Evolutionary conservation across 2,888 invertebrate genomes (phyloP).

Genomic region (Drosophila kambysellisi): DNA sequence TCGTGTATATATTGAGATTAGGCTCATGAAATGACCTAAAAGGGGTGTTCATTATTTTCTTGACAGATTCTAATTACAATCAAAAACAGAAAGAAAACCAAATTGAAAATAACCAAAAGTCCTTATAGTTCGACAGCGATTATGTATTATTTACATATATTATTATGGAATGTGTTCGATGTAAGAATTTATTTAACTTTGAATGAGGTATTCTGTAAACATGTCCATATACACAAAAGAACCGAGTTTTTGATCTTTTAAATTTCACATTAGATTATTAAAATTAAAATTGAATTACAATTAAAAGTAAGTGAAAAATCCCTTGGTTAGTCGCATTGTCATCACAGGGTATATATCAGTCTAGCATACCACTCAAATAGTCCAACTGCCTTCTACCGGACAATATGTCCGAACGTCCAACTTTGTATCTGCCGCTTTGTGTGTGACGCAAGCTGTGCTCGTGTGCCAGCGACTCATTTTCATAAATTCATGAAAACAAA

Average conservation of each 20-base stretch:
- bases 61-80: not conserved
- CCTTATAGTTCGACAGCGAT: no score
- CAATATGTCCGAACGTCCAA: conserved; percentile 21
- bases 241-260: not conserved
- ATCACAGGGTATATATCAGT: conserved; percentile 13
- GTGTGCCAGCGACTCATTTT: conserved; percentile 68
- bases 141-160: not conserved
- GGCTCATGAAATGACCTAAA: not conserved
- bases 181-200: not conserved
- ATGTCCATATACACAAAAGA: no score
- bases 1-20: not conserved
- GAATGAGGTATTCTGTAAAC: no score
- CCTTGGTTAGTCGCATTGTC: not conserved
- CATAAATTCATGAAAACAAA: conserved; percentile 72
- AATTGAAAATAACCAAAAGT: not conserved
- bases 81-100: not conserved
- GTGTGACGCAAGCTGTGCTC: conserved; percentile 61
- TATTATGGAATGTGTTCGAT: not conserved
- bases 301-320: not conserved
- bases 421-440: conserved; percentile 39
- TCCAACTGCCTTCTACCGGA: conserved; percentile 24
- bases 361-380: not conserved
- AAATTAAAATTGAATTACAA: not conserved
- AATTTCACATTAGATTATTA: not conserved
- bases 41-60: not conserved